These are phyloP conservation scores for Halcyon smyrnensis DNA, from an alignment of 2,797 vertebrate genomes.

Conservation along the genomic window DNA sequence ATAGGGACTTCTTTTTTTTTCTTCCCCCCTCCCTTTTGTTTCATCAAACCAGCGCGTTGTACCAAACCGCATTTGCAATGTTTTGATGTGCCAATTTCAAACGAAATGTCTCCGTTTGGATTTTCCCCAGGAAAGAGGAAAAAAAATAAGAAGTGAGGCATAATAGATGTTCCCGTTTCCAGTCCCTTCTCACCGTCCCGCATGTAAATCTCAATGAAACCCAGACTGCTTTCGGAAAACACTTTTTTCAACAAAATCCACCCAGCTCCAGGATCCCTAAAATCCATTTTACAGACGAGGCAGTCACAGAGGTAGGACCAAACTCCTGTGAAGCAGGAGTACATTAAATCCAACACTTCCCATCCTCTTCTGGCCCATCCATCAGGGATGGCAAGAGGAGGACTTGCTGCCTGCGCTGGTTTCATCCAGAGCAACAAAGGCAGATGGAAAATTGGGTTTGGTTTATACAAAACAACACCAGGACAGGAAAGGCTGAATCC, in stretches of 20 bases:
- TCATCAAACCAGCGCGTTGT: neutral
- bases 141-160: neutral
- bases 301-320: neutral
- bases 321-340: rapidly evolving
- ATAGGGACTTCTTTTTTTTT: neutral
- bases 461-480: constrained; percentile 10
- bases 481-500: constrained; percentile 62
- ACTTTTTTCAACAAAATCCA: neutral
- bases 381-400: neutral
- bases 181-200: neutral
- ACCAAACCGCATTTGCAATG: constrained; percentile 3
- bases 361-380: neutral
- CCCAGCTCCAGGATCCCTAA: neutral
- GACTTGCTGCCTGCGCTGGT: neutral
- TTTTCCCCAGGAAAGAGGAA: constrained; percentile 1
- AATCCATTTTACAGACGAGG: neutral
- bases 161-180: neutral
- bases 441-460: constrained; percentile 14
- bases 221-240: neutral
- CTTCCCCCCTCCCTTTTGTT: neutral
- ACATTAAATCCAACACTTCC: rapidly evolving
- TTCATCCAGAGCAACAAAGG: constrained; percentile 43
- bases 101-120: constrained; percentile 3
- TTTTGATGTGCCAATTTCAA: constrained; percentile 60
- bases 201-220: neutral